Base-by-base conservation (phyloP, 2,888 invertebrate species). In the Ochlodes sylvanus region DNA sequence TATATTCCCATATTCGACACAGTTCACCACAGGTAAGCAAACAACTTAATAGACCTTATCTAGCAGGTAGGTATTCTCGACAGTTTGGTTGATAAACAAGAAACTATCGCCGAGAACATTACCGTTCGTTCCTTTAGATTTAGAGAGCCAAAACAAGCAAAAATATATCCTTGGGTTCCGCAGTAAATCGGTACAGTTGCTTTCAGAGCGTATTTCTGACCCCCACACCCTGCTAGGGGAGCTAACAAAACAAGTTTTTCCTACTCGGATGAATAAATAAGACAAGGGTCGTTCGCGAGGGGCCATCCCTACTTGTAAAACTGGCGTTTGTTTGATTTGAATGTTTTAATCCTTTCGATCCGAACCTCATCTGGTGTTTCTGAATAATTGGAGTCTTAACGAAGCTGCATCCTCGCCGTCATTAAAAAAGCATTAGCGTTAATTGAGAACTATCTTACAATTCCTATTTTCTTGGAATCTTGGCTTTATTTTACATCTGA, bases 221-320 rank as follows among this genome's bases (percentile, higher is more conserved):
- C 79, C 80, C 79, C 76, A 70, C 75, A 75, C 73, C 75, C 54
- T 64, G 70, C 72, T 70, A 79, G 83, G 85, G 82, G 86, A 87
- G 87, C 88, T 89, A 90, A 92, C 92, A 92, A 92, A 92, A 89
- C 90, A 92, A 90, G 86, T 88, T 92, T 90, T 89, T 89, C 87
- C 85, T 82, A 86, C 81, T 84, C 87, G 83, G 88, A 92, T 92
- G 90, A 92, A 93, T 93, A 93, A 92, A 92, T 91, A 92, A 92
- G 90, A 87, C 84, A 82, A 86, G 90, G 90, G 90, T 87, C 81
- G 87, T 80, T 73, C 76, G 74, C 73, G 75, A 83, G 86, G 88
- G 87, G 79, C 81, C 78, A 82, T 83, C 87, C 88, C 89, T 85
- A 84, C 82, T 81, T 82, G 81, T 82, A 76, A 82, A 86, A 87